Evolutionary conservation across 2,113 vertebrate genomes (phyloP).

Genomic region (Sylvietta virens): DNA sequence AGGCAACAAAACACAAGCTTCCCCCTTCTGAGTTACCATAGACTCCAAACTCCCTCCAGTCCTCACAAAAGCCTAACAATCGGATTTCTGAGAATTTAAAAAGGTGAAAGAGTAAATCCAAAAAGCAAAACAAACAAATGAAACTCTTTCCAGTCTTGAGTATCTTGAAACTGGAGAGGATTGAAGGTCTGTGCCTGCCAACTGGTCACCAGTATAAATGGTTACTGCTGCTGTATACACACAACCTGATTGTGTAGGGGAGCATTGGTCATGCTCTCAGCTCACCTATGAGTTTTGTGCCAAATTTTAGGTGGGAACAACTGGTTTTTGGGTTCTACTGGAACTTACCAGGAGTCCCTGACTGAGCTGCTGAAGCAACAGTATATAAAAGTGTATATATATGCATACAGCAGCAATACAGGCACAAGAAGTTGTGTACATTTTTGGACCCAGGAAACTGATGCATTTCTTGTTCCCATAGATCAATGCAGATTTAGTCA

Average conservation of each 20-base stretch:
- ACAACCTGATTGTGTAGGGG: accelerated
- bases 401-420: neutral
- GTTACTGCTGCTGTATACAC: neutral
- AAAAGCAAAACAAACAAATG: neutral
- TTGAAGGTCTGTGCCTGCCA: neutral
- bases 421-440: accelerated
- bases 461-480: neutral
- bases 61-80: neutral
- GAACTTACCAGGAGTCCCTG: neutral
- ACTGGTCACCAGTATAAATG: neutral
- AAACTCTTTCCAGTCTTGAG: neutral
- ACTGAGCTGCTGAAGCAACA: neutral
- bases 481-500: neutral
- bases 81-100: neutral
- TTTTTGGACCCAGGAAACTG: neutral
- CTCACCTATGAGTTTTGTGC: neutral
- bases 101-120: neutral
- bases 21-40: neutral
- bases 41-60: neutral
- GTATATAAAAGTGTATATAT: neutral
- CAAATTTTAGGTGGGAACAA: neutral
- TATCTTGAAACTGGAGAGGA: neutral
- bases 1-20: neutral
- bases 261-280: accelerated
- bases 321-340: neutral